These are phyloP conservation scores for Poeciliopsis turrubarensis DNA, from an alignment of 2,113 vertebrate genomes.

Conservation along the genomic window DNA sequence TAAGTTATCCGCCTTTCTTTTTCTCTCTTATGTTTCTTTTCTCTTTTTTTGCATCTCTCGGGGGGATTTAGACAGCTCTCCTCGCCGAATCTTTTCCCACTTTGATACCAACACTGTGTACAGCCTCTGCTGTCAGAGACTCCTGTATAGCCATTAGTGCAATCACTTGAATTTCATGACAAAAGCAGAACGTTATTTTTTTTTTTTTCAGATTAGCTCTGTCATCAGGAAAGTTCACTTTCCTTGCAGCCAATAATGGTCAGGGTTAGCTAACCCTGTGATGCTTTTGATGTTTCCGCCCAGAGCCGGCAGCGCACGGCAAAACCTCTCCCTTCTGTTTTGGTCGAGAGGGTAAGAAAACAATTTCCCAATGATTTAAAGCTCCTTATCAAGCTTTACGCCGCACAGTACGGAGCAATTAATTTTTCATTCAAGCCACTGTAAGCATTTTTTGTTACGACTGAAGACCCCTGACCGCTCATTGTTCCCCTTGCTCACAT, in stretches of 20 bases:
- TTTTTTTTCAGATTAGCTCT: conserved; percentile 3
- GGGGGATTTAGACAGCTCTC: neutral
- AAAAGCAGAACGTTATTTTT: conserved; percentile 3
- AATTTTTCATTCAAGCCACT: conserved; percentile 41
- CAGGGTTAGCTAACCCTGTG: conserved; percentile 10
- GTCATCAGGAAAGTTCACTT: conserved; percentile 16
- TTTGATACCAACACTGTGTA: conserved; percentile 2
- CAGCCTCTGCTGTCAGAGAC: neutral
- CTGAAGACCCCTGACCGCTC: conserved; percentile 44
- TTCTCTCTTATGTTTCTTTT: too few relatives aligned
- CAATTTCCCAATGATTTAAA: neutral
- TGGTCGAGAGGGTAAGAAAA: conserved; percentile 25
- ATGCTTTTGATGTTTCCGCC: conserved; percentile 30
- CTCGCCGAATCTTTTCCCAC: conserved; percentile 3
- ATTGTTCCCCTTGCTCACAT: conserved; percentile 17
- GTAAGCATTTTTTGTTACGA: conserved; percentile 64
- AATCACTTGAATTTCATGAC: conserved; percentile 17
- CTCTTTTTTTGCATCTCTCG: neutral
- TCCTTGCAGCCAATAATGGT: neutral
- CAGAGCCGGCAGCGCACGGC: neutral
- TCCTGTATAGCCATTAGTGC: neutral
- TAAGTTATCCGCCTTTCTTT: neutral
- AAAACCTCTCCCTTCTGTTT: conserved; percentile 11
- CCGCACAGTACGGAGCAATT: conserved; percentile 46
- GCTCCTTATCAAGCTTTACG: conserved; percentile 49